Base-by-base conservation (phyloP, 1,140 invertebrate genomes). In the Coelopa frigida region DNA sequence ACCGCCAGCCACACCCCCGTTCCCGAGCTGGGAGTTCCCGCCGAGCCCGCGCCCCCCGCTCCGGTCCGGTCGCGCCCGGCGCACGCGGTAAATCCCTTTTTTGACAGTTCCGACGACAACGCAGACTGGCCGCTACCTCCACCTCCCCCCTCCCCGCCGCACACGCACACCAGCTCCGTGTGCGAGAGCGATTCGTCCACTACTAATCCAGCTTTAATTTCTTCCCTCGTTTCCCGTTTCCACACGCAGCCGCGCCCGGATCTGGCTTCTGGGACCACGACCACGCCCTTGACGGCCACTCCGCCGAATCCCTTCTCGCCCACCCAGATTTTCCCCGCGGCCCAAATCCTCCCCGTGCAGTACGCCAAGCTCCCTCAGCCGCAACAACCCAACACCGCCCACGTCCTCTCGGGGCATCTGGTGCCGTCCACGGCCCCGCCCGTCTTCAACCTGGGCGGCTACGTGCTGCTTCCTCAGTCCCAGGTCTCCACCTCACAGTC, bases 341-440 rank as follows among this genome's bases (percentile, higher is more conserved):
- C 63, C 36, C 66, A 70, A 56, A 68, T 70, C 47, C 46, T 69
- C 43, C 67, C 67, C 5, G 67, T 70, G 23, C 67, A 70, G 48
- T 70, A 70, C 52, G 51, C 58, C 11, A 61, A 56, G 21, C 44
- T 70, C 40, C 67, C 67, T 38, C 62, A 66, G 39, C 66, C 66
- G 24, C 67, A 70, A 48, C 66, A 70, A 49, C 58, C 62, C 24
- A 66, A 63, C 41, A 62, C 60, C 38, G 50, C 65, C 11, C 44
- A 50, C 27, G 44, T 50, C 12, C 40, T 46, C 21, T 27, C 49
- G 12, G 35, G 42, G 8, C 41, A 43, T 3, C 22, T 43, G 24
- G n/a, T 43, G 12, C 20, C 41, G 7, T 31, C 27, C 15, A 18
- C 17, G 20, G 33, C 23, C 5, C 49, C 42, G 22, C 31, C 57